These are phyloP conservation scores for Columba livia DNA, from an alignment of 2,113 vertebrate species.

Conservation along the genomic window DNA sequence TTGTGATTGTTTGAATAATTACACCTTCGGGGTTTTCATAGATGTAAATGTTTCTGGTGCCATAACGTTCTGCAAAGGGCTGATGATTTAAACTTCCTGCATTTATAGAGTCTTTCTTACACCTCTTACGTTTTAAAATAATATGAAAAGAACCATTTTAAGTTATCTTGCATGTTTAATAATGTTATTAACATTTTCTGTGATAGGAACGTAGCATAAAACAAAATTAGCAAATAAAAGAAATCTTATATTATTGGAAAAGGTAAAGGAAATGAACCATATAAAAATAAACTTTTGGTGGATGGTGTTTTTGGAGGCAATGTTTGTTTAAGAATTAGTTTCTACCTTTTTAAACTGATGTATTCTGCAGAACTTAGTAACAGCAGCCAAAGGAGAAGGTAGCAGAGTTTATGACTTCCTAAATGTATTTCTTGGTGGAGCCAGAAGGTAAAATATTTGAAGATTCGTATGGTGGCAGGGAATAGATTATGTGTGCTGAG, in stretches of 20 bases:
- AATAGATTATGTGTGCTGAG: neutral
- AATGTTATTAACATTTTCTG: neutral
- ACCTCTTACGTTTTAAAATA: neutral
- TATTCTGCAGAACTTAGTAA: neutral
- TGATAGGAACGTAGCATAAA: neutral
- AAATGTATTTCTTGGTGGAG: neutral
- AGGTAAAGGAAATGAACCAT: neutral
- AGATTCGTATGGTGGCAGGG: neutral
- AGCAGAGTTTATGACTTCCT: neutral
- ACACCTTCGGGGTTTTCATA: neutral
- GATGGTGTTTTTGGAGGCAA: neutral
- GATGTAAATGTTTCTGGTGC: neutral
- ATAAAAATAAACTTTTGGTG: neutral
- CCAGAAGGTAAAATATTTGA: neutral
- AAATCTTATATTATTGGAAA: neutral
- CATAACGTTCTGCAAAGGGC: neutral
- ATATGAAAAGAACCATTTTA: neutral
- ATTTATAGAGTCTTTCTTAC: neutral
- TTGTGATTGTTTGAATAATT: neutral
- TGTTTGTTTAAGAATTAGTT: neutral
- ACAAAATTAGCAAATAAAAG: neutral
- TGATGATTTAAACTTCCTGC: neutral
- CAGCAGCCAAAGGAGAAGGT: neutral
- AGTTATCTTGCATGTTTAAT: neutral
- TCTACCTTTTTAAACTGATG: neutral